These are phyloP conservation scores for Piliocolobus tephrosceles DNA, from an alignment of 2,113 vertebrate genomes.

Conservation along the genomic window DNA sequence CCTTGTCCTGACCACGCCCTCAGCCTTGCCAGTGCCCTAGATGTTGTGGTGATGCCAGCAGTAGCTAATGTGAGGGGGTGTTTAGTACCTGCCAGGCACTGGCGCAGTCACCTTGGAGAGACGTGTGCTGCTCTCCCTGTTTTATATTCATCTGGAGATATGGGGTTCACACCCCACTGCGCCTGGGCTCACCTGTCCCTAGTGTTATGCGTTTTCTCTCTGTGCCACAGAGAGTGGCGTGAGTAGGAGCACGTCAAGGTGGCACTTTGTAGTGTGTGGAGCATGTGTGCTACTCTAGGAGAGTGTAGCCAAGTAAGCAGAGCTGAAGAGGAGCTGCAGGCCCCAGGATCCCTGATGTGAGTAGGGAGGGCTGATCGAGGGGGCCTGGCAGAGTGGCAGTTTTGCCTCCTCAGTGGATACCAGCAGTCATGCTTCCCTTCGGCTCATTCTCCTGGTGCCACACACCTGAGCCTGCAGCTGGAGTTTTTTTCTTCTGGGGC, in stretches of 20 bases:
- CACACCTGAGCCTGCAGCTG: neutral
- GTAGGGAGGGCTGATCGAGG: no score
- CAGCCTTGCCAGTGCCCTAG: fast-evolving
- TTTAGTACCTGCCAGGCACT: neutral
- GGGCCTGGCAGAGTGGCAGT: no score
- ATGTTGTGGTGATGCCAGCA: fast-evolving
- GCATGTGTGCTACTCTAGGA: fast-evolving
- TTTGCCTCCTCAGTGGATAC: neutral
- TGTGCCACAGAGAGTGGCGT: neutral
- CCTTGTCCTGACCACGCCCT: fast-evolving
- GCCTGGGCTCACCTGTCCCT: fast-evolving
- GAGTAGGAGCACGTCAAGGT: neutral
- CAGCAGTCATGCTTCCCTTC: neutral
- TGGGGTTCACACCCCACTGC: neutral
- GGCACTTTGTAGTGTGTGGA: neutral
- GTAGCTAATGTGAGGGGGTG: fast-evolving
- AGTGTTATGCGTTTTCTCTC: fast-evolving
- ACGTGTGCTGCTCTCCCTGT: neutral
- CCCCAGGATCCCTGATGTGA: neutral
- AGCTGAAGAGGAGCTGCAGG: neutral
- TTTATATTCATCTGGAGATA: neutral
- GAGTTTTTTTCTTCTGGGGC: neutral
- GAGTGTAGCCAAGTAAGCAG: neutral
- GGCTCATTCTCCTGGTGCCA: neutral
- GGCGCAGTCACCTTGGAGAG: fast-evolving